Conservation (phyloP, 1,140 invertebrate species). For the Procambarus clarkii region DNA sequence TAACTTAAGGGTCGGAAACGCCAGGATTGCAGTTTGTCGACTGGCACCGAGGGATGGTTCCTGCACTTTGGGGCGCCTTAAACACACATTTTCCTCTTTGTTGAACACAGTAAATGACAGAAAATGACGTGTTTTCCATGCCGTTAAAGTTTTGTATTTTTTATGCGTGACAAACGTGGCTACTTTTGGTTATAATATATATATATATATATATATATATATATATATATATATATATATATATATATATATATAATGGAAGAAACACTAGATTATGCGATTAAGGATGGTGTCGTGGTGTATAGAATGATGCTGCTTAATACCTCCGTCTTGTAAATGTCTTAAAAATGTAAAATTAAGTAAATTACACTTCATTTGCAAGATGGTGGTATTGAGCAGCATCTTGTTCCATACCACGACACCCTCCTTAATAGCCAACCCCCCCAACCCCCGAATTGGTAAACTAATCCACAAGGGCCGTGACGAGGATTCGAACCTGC, state of each 20-base stretch:
- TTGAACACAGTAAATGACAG: conserved; percentile 16
- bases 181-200: background rate
- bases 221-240: background rate
- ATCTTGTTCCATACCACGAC: no score
- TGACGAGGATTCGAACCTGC: no score
- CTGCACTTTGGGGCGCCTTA: background rate
- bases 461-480: no score
- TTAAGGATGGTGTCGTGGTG: no score
- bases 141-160: background rate
- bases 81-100: conserved; percentile 41
- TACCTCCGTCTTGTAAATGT: no score
- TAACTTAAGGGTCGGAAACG: no score
- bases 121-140: conserved; percentile 16
- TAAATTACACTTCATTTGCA: no score
- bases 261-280: background rate
- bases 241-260: conserved; percentile 16
- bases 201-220: background rate
- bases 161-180: background rate
- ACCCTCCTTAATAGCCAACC: no score
- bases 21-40: background rate
- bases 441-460: no score
- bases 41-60: conserved; percentile 3
- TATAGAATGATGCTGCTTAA: no score
- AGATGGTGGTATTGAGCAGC: no score
- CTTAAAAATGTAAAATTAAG: no score